Percentiles rank a stretch among this genome's conserved stretches.
phyloP scores from a whole-genome alignment of 2,113 vertebrate species.

The Perccottus glenii region DNA sequence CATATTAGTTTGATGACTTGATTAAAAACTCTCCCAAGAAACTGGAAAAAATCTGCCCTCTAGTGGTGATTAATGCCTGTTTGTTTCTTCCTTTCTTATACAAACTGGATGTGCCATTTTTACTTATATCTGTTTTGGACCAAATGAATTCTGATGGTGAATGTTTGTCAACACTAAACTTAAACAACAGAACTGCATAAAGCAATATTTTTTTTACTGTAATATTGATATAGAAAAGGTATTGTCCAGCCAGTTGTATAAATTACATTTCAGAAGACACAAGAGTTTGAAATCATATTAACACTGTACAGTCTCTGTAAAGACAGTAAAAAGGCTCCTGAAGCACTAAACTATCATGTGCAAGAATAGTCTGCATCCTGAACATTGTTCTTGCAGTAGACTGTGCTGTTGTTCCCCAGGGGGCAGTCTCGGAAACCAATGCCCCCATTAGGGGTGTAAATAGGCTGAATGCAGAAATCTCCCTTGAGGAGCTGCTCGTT shows the following conservation, averaged over 20 bases:
- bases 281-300: constrained; percentile 65
- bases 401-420: constrained; percentile 89
- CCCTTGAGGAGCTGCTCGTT: constrained; percentile 98
- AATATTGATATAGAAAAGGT: constrained; percentile 91
- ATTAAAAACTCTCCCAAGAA: constrained; percentile 10
- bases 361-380: constrained; percentile 89
- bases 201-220: constrained; percentile 91
- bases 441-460: constrained; percentile 94
- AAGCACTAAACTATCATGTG: constrained; percentile 83
- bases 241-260: constrained; percentile 89
- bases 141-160: constrained; percentile 82
- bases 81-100: constrained; percentile 10
- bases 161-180: constrained; percentile 86
- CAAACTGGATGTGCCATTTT: neutral
- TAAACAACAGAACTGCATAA: constrained; percentile 86
- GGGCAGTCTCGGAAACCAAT: constrained; percentile 91
- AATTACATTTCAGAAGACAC: constrained; percentile 81
- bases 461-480: constrained; percentile 94
- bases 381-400: constrained; percentile 89
- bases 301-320: constrained; percentile 71
- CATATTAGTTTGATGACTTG: constrained; percentile 14
- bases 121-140: neutral
- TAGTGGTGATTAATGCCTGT: constrained; percentile 32
- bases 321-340: constrained; percentile 69
- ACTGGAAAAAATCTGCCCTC: constrained; percentile 48